phyloP scores from a whole-genome alignment of 1,140 invertebrate species.

The Meloidogyne floridensis region DNA sequence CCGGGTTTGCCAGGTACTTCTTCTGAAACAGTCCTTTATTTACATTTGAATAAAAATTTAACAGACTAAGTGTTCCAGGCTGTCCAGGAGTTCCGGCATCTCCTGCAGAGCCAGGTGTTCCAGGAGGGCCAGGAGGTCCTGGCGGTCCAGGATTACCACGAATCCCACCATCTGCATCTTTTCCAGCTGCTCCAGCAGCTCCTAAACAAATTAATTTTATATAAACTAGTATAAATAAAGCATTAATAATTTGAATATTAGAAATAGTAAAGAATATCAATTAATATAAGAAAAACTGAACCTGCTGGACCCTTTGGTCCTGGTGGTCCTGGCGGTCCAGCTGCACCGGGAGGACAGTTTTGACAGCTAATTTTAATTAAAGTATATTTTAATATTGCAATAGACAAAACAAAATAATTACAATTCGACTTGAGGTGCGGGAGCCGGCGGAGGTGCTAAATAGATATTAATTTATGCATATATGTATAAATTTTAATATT shows the following conservation, averaged over 20 bases:
- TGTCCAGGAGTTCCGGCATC: conserved; percentile 11
- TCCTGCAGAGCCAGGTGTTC: background rate
- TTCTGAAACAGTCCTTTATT: background rate
- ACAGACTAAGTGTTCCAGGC: conserved; percentile 4
- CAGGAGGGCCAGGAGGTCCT: conserved; percentile 12
- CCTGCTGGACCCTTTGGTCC: conserved; percentile 15
- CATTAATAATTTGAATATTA: no score
- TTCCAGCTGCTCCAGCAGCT: background rate
- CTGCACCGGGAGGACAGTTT: background rate
- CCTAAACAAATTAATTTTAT: background rate
- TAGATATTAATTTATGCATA: no score
- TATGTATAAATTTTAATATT: background rate
- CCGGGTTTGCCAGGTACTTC: conserved; percentile 18
- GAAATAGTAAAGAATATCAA: background rate
- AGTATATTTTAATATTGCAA: background rate
- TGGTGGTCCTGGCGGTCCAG: conserved; percentile 15
- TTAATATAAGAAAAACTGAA: background rate
- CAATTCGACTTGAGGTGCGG: conserved; percentile 26
- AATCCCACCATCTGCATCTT: conserved; percentile 20
- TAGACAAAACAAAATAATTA: background rate
- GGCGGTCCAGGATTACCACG: conserved; percentile 25
- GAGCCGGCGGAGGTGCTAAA: conserved; percentile 22
- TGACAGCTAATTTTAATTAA: background rate
- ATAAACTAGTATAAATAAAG: background rate
- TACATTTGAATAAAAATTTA: background rate